Conservation (phyloP, 1,140 invertebrate species). For the Drosophila nikananu region DNA sequence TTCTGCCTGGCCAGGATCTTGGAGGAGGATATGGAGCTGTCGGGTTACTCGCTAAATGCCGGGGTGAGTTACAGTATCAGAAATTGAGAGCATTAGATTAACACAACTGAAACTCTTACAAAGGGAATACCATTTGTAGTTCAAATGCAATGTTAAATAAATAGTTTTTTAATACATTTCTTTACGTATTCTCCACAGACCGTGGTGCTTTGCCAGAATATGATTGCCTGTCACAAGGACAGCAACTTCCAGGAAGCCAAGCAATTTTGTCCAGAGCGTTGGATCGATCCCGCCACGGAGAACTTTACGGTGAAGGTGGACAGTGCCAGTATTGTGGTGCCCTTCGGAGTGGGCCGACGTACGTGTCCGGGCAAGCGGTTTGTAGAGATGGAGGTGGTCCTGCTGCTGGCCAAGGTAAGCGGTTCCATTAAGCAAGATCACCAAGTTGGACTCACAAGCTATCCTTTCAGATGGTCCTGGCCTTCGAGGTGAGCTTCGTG, state of each 20-base stretch:
- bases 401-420: slow-evolving; percentile 89
- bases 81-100: not conserved
- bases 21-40: slow-evolving; percentile 91
- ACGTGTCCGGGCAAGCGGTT: slow-evolving; percentile 94
- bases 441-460: not conserved
- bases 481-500: slow-evolving; percentile 89
- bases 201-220: slow-evolving; percentile 94
- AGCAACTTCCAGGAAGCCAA: slow-evolving; percentile 91
- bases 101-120: too few species aligned
- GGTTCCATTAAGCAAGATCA: not conserved
- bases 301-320: slow-evolving; percentile 83
- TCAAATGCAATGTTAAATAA: not conserved
- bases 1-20: slow-evolving; percentile 93
- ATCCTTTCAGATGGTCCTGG: slow-evolving; percentile 88
- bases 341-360: slow-evolving; percentile 94
- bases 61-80: slow-evolving; percentile 88
- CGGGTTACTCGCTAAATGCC: slow-evolving; percentile 91
- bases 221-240: slow-evolving; percentile 92
- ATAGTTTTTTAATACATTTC: not conserved
- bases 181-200: slow-evolving; percentile 88
- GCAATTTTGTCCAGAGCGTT: slow-evolving; percentile 93
- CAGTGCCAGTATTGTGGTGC: slow-evolving; percentile 89
- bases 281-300: slow-evolving; percentile 87
- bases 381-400: slow-evolving; percentile 91
- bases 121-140: too few species aligned